These are phyloP conservation scores for Sylvicola cinctus DNA, from an alignment of 2,888 invertebrate species.

Conservation along the genomic window DNA sequence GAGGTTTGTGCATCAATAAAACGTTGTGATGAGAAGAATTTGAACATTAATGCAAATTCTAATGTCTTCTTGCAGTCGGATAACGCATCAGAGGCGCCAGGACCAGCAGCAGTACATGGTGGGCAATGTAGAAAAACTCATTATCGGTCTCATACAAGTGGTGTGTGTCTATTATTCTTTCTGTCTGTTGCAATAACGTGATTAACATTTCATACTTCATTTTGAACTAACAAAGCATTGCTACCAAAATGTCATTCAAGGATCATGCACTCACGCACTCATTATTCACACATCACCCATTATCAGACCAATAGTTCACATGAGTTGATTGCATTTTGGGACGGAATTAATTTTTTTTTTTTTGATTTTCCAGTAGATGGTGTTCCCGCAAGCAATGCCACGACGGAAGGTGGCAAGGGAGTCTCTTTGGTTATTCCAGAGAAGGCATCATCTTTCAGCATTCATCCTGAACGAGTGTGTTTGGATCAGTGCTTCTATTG, in stretches of 20 bases:
- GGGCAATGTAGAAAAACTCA: constrained; percentile 49
- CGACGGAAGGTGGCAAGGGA: constrained; percentile 14
- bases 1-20: constrained; percentile 27
- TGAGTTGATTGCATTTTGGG: too few relatives aligned
- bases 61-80: constrained; percentile 5
- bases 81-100: constrained; percentile 18
- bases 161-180: constrained; percentile 4
- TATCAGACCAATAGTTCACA: too few relatives aligned
- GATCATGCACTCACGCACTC: too few relatives aligned
- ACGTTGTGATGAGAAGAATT: not conserved
- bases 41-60: too few relatives aligned
- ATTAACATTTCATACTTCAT: too few relatives aligned
- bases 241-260: too few relatives aligned
- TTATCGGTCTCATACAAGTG: constrained; percentile 48
- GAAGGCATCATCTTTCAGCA: constrained; percentile 71
- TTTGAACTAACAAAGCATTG: too few relatives aligned
- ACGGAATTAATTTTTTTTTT: constrained; percentile 2
- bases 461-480: constrained; percentile 63
- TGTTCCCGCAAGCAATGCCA: constrained; percentile 3
- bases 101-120: constrained; percentile 36
- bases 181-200: not conserved
- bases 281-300: too few relatives aligned
- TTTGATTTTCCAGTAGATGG: not conserved
- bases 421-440: constrained; percentile 57
- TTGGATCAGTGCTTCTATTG: constrained; percentile 75